Evolutionary conservation across 2,888 invertebrate genomes (phyloP).

Genomic region (Heteropelma amictum): DNA sequence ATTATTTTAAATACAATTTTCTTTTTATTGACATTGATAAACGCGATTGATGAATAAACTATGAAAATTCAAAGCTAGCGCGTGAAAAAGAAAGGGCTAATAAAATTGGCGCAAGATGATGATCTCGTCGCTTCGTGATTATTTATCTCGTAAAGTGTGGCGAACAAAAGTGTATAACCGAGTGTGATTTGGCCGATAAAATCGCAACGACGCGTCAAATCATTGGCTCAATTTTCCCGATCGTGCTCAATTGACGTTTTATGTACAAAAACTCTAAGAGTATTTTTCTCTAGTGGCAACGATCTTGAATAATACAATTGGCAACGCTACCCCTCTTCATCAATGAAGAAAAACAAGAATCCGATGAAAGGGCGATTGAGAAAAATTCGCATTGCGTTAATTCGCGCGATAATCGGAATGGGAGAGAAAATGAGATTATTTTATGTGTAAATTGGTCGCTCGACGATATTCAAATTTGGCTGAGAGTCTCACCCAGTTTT

Average conservation of each 20-base stretch:
- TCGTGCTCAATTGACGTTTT: constrained; percentile 28
- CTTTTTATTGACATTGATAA: not conserved
- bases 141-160: too few relatives aligned
- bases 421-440: constrained; percentile 30
- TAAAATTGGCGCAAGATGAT: not conserved
- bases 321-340: constrained; percentile 10
- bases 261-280: constrained; percentile 49
- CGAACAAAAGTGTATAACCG: too few relatives aligned
- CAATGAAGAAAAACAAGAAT: constrained; percentile 1
- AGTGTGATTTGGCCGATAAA: too few relatives aligned
- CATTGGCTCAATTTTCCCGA: not conserved
- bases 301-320: constrained; percentile 20
- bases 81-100: constrained; percentile 14
- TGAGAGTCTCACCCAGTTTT: constrained; percentile 44
- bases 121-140: too few relatives aligned
- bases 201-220: not conserved
- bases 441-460: constrained; percentile 69
- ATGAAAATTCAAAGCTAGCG: constrained; percentile 23
- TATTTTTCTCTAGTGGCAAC: constrained; percentile 32
- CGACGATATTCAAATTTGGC: constrained; percentile 64
- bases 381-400: too few relatives aligned
- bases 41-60: constrained; percentile 13
- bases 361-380: too few relatives aligned
- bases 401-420: not conserved
- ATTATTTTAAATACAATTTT: not conserved